Evolutionary conservation across 2,797 vertebrate species (phyloP).

Genomic region (Sternotherus odoratus): DNA sequence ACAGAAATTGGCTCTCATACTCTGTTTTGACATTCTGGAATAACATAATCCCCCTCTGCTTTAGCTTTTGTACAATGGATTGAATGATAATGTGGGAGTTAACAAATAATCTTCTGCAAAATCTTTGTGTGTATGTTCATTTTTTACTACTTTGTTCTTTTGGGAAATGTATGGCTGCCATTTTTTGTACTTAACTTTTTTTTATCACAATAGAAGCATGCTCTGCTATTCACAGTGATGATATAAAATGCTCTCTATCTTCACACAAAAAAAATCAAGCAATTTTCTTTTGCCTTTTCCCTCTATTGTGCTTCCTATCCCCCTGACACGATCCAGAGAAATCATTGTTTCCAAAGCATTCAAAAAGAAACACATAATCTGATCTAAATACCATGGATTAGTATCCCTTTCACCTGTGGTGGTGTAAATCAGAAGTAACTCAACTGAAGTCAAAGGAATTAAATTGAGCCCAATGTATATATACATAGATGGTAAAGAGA

Average conservation of each 20-base stretch:
- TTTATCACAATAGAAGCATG: neutral
- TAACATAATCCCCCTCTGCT: neutral
- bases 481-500: neutral
- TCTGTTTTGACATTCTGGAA: neutral
- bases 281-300: neutral
- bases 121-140: neutral
- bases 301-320: neutral
- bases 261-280: neutral
- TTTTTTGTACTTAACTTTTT: neutral
- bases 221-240: neutral
- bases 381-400: neutral
- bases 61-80: neutral
- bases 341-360: neutral
- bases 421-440: neutral
- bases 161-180: neutral
- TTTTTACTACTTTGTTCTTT: slow-evolving; percentile 12
- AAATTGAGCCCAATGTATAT: neutral
- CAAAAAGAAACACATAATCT: neutral
- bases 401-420: neutral
- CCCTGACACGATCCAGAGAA: neutral
- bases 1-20: neutral
- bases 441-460: neutral
- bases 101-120: slow-evolving; percentile 8
- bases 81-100: neutral
- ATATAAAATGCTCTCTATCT: neutral